These are phyloP conservation scores for Bryconaethiops microstoma DNA, from an alignment of 2,797 vertebrate species.

Conservation along the genomic window DNA sequence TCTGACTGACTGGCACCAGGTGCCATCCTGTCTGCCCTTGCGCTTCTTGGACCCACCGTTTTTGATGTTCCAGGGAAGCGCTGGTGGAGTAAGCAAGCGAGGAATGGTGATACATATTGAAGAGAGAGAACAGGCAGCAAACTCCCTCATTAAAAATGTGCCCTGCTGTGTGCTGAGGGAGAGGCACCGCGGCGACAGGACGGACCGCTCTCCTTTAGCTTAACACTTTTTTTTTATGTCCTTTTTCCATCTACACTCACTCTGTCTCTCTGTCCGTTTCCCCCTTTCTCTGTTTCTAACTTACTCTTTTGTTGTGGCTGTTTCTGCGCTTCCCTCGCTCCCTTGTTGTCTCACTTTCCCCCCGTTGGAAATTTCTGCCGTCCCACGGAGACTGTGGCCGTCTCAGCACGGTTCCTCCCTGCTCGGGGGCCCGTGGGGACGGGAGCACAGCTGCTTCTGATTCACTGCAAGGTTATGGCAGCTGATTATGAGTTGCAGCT, in stretches of 20 bases:
- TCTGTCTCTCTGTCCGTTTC: not conserved
- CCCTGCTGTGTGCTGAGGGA: conserved; percentile 62
- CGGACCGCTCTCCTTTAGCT: conserved; percentile 54
- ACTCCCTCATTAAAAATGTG: conserved; percentile 69
- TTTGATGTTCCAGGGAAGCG: conserved; percentile 4
- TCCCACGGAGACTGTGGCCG: conserved; percentile 57
- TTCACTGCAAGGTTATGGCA: conserved; percentile 38
- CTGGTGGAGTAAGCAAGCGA: not conserved
- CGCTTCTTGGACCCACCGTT: not conserved
- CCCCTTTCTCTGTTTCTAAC: not conserved
- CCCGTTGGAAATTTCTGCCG: conserved; percentile 67
- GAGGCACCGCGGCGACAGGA: conserved; percentile 62
- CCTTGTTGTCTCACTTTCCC: conserved; percentile 5
- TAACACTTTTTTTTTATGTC: not conserved
- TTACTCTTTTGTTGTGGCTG: not conserved
- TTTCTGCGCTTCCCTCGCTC: not conserved
- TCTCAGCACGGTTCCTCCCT: conserved; percentile 61
- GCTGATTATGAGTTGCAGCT: conserved; percentile 8
- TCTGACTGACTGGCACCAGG: conserved; percentile 62
- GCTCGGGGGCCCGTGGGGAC: conserved; percentile 53
- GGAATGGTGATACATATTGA: conserved; percentile 57
- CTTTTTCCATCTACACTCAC: not conserved
- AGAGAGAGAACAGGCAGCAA: conserved; percentile 58
- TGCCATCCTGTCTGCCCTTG: conserved; percentile 29
- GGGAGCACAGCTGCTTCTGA: conserved; percentile 57